Evolutionary conservation across 2,113 vertebrate genomes (phyloP).

Genomic region (Myotis davidii): DNA sequence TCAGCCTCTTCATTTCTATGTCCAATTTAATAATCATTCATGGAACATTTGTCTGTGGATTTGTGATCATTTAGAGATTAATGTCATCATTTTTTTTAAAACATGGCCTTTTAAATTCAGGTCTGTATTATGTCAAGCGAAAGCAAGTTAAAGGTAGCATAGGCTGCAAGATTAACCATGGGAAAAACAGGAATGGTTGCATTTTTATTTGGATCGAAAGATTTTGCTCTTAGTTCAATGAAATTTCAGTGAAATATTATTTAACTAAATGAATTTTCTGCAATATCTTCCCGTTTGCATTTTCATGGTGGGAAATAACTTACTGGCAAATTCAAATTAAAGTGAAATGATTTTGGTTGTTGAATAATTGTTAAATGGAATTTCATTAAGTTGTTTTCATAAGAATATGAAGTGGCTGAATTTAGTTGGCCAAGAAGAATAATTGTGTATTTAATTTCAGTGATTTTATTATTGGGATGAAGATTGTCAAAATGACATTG

Average conservation of each 20-base stretch:
- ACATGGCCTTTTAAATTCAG: not conserved
- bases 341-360: slow-evolving; percentile 35
- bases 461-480: slow-evolving; percentile 6
- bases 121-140: not conserved
- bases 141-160: not conserved
- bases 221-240: not conserved
- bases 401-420: slow-evolving; percentile 34
- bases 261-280: slow-evolving; percentile 19
- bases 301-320: slow-evolving; percentile 42
- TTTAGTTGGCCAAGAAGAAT: not conserved
- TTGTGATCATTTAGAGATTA: slow-evolving; percentile 32
- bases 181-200: not conserved
- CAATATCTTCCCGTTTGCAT: not conserved
- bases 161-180: not conserved
- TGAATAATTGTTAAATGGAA: slow-evolving; percentile 51
- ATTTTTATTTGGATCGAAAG: not conserved
- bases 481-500: slow-evolving; percentile 24
- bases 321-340: slow-evolving; percentile 47
- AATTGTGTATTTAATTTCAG: slow-evolving; percentile 39
- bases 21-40: slow-evolving; percentile 4
- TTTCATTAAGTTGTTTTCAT: slow-evolving; percentile 48
- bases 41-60: not conserved
- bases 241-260: slow-evolving; percentile 44
- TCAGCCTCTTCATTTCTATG: not conserved
- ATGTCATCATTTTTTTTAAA: slow-evolving; percentile 37